Percentiles rank a stretch among this genome's conserved stretches.
Conservation (phyloP, 2,888 invertebrate genomes). For the Opisthograptis luteolata region DNA sequence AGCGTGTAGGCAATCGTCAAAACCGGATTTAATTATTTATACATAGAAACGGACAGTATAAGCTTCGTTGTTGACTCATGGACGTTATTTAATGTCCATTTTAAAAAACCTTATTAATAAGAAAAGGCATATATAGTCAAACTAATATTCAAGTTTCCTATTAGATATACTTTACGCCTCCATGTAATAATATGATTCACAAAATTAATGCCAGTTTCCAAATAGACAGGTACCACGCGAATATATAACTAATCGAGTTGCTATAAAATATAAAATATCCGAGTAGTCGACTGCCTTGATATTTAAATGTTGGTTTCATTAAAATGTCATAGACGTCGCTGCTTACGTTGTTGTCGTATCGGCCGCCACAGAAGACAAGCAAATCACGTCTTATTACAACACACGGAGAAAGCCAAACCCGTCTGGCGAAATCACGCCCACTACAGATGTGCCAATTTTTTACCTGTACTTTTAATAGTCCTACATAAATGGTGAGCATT, state of each 20-base stretch:
- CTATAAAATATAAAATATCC: constrained; percentile 38
- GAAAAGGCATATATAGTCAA: constrained; percentile 39
- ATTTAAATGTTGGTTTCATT: constrained; percentile 64
- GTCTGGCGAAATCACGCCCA: constrained; percentile 82
- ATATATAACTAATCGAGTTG: constrained; percentile 26
- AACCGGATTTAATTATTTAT: constrained; percentile 22
- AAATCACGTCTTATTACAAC: constrained; percentile 57
- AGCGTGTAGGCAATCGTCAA: neutral
- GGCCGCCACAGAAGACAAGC: constrained; percentile 38
- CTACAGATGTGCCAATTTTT: constrained; percentile 74
- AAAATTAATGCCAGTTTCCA: constrained; percentile 54
- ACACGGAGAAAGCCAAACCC: constrained; percentile 74
- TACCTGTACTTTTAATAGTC: constrained; percentile 50
- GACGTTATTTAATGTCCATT: constrained; percentile 35
- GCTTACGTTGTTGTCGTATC: constrained; percentile 23
- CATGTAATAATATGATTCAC: constrained; percentile 66
- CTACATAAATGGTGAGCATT: constrained; percentile 44
- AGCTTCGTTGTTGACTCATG: constrained; percentile 43
- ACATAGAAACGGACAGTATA: constrained; percentile 14
- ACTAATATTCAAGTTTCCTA: constrained; percentile 72
- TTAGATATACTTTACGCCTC: constrained; percentile 59
- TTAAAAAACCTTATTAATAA: constrained; percentile 33
- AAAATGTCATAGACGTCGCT: constrained; percentile 62
- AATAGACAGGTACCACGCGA: constrained; percentile 34
- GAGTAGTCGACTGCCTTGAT: constrained; percentile 72